phyloP scores from a whole-genome alignment of 2,113 vertebrate species.

The Microcebus tavaratra region DNA sequence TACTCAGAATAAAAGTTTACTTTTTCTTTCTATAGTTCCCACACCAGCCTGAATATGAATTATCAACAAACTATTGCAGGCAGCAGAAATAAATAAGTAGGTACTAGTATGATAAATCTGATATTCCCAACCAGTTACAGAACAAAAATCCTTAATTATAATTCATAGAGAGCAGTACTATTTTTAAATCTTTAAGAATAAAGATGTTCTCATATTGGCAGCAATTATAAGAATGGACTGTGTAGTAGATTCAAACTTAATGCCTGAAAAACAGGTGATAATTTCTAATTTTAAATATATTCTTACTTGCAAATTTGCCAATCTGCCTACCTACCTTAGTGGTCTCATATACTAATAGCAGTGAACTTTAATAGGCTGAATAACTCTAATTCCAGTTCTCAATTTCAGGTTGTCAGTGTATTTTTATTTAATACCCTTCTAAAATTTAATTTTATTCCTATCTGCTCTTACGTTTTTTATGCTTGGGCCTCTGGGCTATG shows the following conservation, averaged over 20 bases:
- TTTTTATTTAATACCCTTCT: conserved; percentile 56
- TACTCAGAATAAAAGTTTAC: not conserved
- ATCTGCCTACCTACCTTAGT: not conserved
- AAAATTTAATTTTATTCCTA: conserved; percentile 69
- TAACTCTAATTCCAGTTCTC: conserved; percentile 36
- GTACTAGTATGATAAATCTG: not conserved
- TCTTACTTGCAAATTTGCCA: not conserved
- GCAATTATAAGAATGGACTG: not conserved
- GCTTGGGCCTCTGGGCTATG: conserved; percentile 20
- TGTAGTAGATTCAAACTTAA: conserved; percentile 40
- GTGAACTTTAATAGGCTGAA: conserved; percentile 2
- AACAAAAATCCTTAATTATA: conserved; percentile 49
- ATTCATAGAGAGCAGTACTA: not conserved
- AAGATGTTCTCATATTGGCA: not conserved
- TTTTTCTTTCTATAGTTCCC: not conserved
- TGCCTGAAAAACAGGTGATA: not conserved
- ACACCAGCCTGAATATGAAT: not conserved
- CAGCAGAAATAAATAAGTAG: conserved; percentile 13
- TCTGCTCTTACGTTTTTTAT: conserved; percentile 22
- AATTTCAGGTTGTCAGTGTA: conserved; percentile 28
- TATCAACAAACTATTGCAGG: not conserved
- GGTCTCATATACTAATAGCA: not conserved
- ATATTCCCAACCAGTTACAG: not conserved
- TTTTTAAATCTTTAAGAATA: conserved; percentile 50
- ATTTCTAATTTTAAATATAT: conserved; percentile 44